Base-by-base conservation (phyloP, 2,113 vertebrate species). In the Phalacrocorax brasilianus region DNA sequence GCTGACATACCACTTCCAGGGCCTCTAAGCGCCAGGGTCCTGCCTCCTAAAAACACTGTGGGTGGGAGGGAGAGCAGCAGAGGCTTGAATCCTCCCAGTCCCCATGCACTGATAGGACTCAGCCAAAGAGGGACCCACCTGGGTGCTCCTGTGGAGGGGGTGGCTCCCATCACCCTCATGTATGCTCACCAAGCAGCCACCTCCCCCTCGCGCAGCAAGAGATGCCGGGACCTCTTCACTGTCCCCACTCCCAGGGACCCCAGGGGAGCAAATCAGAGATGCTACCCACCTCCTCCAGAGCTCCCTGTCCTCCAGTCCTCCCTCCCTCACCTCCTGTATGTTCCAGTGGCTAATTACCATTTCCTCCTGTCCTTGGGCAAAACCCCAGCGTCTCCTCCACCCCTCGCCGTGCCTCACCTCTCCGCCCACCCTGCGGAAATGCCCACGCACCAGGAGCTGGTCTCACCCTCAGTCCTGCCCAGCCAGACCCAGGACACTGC, bases 281-380 rank as follows among this genome's bases (percentile, higher is more conserved):
- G 0, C 8, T 28, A 14, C 65, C 59, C 68, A 79, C 66, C 61
- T 89, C 38, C 44, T 73, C 1, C 7, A 75, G 79, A 0, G 3
- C 42, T 88, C 32, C 50, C 59, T 0, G 33, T 67, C 49, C 47
- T 74, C 50, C 55, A 0, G 33, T 67, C 49, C 47, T 74, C 59
- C 58, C 1, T 0, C 35, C 59, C 33, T 75, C 23, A 2, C n/a
- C 50, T 83, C 18, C 72, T 30, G 28, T 7, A 32, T 5, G 5
- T 77, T 89, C 70, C 84, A 35, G 56, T 4, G 0, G 13, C 45
- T 82, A 35, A 84, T 85, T 85, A 72, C 44, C 33, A 28, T 94
- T 96, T 95, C 91, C 66, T 91, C 16, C 77, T 70, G 44, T 65
- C 89, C 84, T 49, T 62, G 67, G 85, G 88, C 92, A 93, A 90